Percentiles rank a stretch among this genome's conserved stretches.
Conservation (phyloP, 2,797 vertebrate species). For the Pseudochaenichthys georgianus region DNA sequence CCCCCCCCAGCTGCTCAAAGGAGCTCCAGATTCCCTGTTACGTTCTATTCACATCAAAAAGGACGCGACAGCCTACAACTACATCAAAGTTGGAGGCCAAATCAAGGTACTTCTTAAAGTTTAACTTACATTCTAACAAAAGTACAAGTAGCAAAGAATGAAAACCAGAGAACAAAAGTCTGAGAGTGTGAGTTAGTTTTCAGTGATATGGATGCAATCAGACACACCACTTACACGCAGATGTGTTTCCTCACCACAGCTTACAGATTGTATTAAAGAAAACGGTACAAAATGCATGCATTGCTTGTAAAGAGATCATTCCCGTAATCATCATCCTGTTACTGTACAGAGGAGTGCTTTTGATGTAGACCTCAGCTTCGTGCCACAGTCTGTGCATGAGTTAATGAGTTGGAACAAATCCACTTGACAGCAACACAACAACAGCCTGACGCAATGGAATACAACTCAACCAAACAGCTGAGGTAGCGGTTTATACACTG, state of each 20-base stretch:
- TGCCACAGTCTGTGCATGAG: slow-evolving; percentile 34
- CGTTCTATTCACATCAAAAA: slow-evolving; percentile 94
- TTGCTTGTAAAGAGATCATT: not conserved
- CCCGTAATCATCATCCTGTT: not conserved
- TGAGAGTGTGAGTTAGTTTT: slow-evolving; percentile 37
- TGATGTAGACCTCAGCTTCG: slow-evolving; percentile 14
- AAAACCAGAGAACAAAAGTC: not conserved
- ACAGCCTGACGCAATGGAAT: slow-evolving; percentile 77
- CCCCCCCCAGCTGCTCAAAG: slow-evolving; percentile 90
- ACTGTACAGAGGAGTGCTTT: not conserved
- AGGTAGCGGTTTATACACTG: slow-evolving; percentile 29
- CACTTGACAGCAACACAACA: slow-evolving; percentile 61
- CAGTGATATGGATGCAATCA: not conserved
- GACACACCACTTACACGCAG: slow-evolving; percentile 12
- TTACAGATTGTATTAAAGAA: slow-evolving; percentile 5
- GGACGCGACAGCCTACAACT: slow-evolving; percentile 90
- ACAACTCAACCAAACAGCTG: slow-evolving; percentile 44
- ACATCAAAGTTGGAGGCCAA: slow-evolving; percentile 91
- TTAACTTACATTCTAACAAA: not conserved
- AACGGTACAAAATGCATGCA: not conserved
- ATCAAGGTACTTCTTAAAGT: slow-evolving; percentile 87
- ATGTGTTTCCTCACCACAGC: slow-evolving; percentile 20
- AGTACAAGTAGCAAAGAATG: not conserved
- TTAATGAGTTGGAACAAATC: slow-evolving; percentile 71
- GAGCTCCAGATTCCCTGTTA: slow-evolving; percentile 92